Percentiles rank a stretch among this genome's conserved stretches.
phyloP scores from a whole-genome alignment of 2,888 invertebrate species.

The Mellilla xanthometata region DNA sequence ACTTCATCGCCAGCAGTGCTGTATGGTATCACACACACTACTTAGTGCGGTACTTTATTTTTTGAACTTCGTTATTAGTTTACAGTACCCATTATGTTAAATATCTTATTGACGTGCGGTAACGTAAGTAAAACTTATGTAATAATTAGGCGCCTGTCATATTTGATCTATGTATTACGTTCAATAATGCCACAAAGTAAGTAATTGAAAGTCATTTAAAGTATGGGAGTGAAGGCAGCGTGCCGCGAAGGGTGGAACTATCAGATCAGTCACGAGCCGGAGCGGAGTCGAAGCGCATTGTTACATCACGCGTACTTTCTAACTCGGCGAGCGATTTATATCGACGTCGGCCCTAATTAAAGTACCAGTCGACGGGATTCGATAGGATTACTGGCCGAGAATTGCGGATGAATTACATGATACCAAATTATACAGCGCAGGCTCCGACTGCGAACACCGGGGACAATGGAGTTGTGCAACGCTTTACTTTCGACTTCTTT shows the following conservation, averaged over 20 bases:
- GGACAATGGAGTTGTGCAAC: slow-evolving; percentile 70
- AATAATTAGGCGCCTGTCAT: too few species aligned
- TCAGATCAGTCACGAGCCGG: slow-evolving; percentile 58
- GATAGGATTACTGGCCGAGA: slow-evolving; percentile 39
- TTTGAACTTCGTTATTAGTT: too few species aligned
- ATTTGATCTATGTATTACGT: neutral
- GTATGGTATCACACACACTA: too few species aligned
- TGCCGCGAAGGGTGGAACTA: slow-evolving; percentile 44
- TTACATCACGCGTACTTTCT: slow-evolving; percentile 73
- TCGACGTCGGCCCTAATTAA: slow-evolving; percentile 66
- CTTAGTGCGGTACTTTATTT: too few species aligned
- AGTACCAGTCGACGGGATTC: slow-evolving; percentile 49
- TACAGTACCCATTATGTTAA: too few species aligned
- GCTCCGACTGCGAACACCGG: slow-evolving; percentile 38
- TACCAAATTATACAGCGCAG: slow-evolving; percentile 32
- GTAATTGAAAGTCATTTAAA: slow-evolving; percentile 17
- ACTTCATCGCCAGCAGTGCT: too few species aligned
- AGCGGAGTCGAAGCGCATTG: slow-evolving; percentile 49
- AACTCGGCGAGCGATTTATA: slow-evolving; percentile 62
- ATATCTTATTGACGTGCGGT: too few species aligned
- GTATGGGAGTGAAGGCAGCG: slow-evolving; percentile 25
- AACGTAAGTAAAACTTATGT: too few species aligned
- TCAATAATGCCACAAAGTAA: slow-evolving; percentile 3
- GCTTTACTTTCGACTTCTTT: slow-evolving; percentile 59
- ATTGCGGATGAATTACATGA: slow-evolving; percentile 53